Base-by-base conservation (phyloP, 1,140 invertebrate species). In the Caerostris darwini region DNA sequence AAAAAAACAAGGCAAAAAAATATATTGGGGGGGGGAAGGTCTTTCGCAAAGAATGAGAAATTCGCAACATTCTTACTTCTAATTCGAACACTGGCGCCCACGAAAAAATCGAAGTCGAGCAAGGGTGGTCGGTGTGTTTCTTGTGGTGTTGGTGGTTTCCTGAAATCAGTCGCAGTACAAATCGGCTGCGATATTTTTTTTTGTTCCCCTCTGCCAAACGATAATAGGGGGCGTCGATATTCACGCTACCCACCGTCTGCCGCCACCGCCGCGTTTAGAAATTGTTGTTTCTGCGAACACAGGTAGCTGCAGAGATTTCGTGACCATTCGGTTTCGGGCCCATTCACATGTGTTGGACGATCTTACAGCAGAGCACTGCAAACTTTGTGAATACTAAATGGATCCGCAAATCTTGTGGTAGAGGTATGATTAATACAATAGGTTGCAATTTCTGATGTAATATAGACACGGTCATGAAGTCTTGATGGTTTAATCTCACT, bases 211-310 rank as follows among this genome's bases (percentile, higher is more conserved):
- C 61, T 64, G 0, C 71, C 34, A 77, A 34, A 77, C 71, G 71
- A 77, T 77, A 77, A 77, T 77, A 12, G 71, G 71, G 69, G 71
- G 71, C 71, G 71, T 77, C 34, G 71, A 77, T 8, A 77, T 77
- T 77, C 71, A 77, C 71, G 71, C 71, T 50, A 77, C 50, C 8
- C 50, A 77, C 61, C 34, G 71, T 77, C 71, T 77, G 71, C 71
- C 71, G 71, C 71, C 71, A 12, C 61, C 61, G 61, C 61, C 14
- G 61, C 17, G 6, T 10, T 34, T 5, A 14, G 34, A 77, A 34
- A 77, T 77, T 77, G 50, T 77, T 77, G 71, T 77, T 77, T 77
- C 71, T 77, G 71, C 71, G 71, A 77, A 77, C 71, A 77, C 71
- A 50, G 71, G 71, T 77, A 77, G 71, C 71, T 50, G 71, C 34